These are phyloP conservation scores for Conus ventricosus DNA, from an alignment of 1,140 invertebrate genomes.

Conservation along the genomic window DNA sequence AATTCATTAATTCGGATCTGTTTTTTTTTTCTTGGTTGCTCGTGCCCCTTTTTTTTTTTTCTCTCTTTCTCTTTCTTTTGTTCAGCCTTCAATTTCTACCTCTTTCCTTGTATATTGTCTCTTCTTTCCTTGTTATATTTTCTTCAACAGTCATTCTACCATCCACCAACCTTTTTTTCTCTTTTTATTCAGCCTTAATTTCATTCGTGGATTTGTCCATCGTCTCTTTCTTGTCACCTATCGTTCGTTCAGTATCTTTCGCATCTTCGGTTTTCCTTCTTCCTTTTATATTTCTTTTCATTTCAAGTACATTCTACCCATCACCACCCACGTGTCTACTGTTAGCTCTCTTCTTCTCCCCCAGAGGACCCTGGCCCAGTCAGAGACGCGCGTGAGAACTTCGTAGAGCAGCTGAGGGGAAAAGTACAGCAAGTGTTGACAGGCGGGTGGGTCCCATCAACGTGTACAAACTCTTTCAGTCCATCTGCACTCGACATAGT, in stretches of 20 bases:
- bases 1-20: no score
- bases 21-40: no score
- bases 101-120: no score
- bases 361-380: conserved; percentile 39
- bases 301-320: no score
- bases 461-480: conserved; percentile 32
- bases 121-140: no score
- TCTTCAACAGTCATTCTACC: no score
- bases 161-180: no score
- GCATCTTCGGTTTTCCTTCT: no score
- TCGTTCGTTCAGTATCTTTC: not conserved
- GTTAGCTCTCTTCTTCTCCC: not conserved
- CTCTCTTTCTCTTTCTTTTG: not conserved
- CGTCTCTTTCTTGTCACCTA: not conserved
- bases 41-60: not conserved
- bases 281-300: no score
- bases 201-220: no score
- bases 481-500: conserved; percentile 34
- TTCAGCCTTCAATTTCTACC: no score
- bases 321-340: not conserved
- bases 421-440: conserved; percentile 26
- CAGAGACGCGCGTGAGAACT: conserved; percentile 37
- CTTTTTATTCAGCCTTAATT: no score
- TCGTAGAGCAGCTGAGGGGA: conserved; percentile 22
- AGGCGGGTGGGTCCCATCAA: not conserved